Evolutionary conservation across 2,113 vertebrate genomes (phyloP), one percentile per base, ranked within the genome.

Genomic region (Holacanthus passer): DNA sequence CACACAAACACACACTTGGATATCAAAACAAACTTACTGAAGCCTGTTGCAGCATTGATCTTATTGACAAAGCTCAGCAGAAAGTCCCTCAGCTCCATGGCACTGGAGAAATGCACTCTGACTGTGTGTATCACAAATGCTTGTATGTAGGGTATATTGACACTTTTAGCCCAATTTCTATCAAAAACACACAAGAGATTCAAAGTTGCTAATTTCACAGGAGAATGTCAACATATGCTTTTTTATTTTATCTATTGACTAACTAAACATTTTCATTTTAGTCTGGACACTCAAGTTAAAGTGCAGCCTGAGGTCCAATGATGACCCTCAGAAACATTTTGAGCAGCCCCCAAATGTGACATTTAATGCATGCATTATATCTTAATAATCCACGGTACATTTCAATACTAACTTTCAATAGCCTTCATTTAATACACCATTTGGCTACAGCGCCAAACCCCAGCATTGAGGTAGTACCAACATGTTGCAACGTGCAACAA

Each of bases 1-100:
- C 19, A 89, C 17, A 83, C 6, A 64, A 45, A 84, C 4, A 82
- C 4, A 82, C 20, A 67, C 53, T 22, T n/a, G 32, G 31, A 52
- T 29, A 62, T 73, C 48, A 63, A 66, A 68, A 20, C 9, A 66
- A n/a, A 53, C 53, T 69, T 24, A 41, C 12, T 37, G 64, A 71
- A 39, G 65, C 53, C 2, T 39, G 32, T 52, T 62, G 29, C 2
- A 39, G 32, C 47, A 73, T 81, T 41, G 68, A 79, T 82, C 43
- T 72, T 52, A 84, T 81, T 0, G 0, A 70, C 74, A 65, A 43
- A 63, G 7, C 50, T 76, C 48, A 16, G 56, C 13, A 63, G 50
- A 79, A 32, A 37, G 64, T 48, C 48, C 50, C 14, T 60, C 32
- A 27, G 50, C 52, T 48, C 20, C 58, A 71, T 5, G 1, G 50